A percentile compares a stretch with the other conserved stretches of the same genome.
Evolutionary conservation across 2,888 invertebrate species (phyloP).

Genomic region (Lasius platythorax): DNA sequence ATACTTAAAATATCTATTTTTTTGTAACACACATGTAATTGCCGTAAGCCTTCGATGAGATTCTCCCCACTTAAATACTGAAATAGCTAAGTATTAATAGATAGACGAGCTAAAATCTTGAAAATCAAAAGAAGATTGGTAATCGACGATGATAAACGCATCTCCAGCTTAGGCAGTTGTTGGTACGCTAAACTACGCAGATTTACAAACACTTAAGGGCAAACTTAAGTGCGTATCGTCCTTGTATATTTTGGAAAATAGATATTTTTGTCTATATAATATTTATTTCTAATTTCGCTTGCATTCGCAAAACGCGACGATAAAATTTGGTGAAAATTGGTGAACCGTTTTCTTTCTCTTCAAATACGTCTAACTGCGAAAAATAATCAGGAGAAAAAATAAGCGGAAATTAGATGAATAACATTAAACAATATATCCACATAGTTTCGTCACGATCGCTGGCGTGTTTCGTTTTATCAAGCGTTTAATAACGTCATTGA

Average conservation of each 20-base stretch:
- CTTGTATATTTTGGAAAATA: not conserved
- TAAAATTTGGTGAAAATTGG: not conserved
- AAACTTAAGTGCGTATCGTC: conserved; percentile 64
- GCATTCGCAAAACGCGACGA: not conserved
- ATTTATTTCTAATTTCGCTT: not conserved
- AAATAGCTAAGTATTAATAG: not conserved
- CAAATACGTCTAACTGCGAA: not conserved
- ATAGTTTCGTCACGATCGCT: not conserved
- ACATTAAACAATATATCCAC: conserved; percentile 3
- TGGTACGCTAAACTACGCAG: conserved; percentile 69
- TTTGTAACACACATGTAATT: conserved; percentile 62
- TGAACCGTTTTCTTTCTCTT: not conserved
- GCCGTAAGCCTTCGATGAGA: conserved; percentile 67
- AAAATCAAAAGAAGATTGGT: not conserved
- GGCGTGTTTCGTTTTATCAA: not conserved
- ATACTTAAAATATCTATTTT: conserved; percentile 73
- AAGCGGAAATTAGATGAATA: not conserved
- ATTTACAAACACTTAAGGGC: conserved; percentile 65
- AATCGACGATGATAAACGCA: conserved; percentile 51
- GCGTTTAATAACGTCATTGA: not conserved
- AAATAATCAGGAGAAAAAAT: not conserved
- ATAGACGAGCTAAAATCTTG: not conserved
- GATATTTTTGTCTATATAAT: not conserved
- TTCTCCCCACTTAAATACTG: conserved; percentile 17
- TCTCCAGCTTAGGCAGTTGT: conserved; percentile 68